phyloP scores from a whole-genome alignment of 2,797 vertebrate species.

The Gallinago solitaria region DNA sequence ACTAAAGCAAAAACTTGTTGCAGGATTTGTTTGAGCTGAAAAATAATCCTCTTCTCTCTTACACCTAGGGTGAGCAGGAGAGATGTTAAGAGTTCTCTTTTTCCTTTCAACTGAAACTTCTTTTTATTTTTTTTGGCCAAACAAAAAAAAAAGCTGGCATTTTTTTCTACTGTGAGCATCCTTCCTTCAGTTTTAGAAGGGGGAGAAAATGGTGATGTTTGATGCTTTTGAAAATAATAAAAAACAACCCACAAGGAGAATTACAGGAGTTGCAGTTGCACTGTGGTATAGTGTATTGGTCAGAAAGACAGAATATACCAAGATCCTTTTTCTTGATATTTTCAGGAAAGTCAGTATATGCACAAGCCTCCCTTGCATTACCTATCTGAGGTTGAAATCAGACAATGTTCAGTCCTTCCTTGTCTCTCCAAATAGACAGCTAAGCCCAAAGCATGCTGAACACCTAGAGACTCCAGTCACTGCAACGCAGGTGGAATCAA shows the following conservation, averaged over 20 bases:
- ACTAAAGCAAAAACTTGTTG: background rate
- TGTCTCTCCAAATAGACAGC: background rate
- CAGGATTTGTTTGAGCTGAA: background rate
- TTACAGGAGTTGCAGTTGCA: background rate
- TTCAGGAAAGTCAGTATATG: background rate
- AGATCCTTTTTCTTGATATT: background rate
- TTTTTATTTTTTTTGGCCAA: too few species aligned
- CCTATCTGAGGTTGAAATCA: background rate
- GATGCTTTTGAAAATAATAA: background rate
- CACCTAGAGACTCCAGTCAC: background rate
- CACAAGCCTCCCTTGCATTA: background rate
- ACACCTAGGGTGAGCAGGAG: background rate
- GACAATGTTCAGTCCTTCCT: background rate
- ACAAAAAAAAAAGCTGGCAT: background rate
- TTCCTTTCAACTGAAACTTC: background rate
- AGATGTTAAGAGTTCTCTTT: background rate
- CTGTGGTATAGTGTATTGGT: accelerated
- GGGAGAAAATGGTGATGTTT: background rate
- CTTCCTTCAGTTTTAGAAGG: background rate
- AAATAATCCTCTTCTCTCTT: background rate
- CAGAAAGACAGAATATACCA: accelerated
- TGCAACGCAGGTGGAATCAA: background rate
- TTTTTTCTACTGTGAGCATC: background rate
- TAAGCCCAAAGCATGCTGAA: accelerated
- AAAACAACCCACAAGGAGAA: background rate